A percentile compares a stretch with the other conserved stretches of the same genome.
phyloP scores from a whole-genome alignment of 1,140 invertebrate species.

The Stratiolaelaps scimitus region DNA sequence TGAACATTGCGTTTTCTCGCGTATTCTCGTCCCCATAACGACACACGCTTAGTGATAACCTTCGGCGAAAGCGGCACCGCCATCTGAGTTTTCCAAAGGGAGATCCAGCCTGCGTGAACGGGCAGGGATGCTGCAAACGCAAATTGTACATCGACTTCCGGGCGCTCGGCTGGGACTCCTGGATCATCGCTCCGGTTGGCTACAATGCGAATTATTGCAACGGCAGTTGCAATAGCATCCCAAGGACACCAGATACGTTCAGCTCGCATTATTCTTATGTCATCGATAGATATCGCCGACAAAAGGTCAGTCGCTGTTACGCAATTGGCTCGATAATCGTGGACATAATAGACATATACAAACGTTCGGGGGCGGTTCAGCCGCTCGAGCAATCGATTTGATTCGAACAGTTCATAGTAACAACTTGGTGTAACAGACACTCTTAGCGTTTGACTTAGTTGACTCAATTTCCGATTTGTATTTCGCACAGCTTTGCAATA shows the following conservation, averaged over 20 bases:
- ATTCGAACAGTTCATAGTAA: too few species aligned
- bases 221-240: constrained; percentile 61
- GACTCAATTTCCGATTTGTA: too few species aligned
- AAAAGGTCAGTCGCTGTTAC: constrained; percentile 14
- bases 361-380: too few species aligned
- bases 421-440: too few species aligned
- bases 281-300: constrained; percentile 34
- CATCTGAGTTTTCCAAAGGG: constrained; percentile 34
- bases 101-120: constrained; percentile 34
- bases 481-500: too few species aligned
- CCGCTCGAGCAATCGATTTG: too few species aligned
- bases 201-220: constrained; percentile 89
- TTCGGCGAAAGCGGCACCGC: constrained; percentile 32
- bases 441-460: too few species aligned
- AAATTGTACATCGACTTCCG: constrained; percentile 79
- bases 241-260: constrained; percentile 66
- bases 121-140: constrained; percentile 62
- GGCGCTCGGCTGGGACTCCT: constrained; percentile 81
- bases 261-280: constrained; percentile 34
- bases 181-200: constrained; percentile 72
- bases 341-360: too few species aligned
- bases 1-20: too few species aligned
- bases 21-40: too few species aligned
- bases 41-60: not conserved
- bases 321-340: too few species aligned